Evolutionary conservation across 2,888 invertebrate species (phyloP).

Genomic region (Parochlus steinenii): DNA sequence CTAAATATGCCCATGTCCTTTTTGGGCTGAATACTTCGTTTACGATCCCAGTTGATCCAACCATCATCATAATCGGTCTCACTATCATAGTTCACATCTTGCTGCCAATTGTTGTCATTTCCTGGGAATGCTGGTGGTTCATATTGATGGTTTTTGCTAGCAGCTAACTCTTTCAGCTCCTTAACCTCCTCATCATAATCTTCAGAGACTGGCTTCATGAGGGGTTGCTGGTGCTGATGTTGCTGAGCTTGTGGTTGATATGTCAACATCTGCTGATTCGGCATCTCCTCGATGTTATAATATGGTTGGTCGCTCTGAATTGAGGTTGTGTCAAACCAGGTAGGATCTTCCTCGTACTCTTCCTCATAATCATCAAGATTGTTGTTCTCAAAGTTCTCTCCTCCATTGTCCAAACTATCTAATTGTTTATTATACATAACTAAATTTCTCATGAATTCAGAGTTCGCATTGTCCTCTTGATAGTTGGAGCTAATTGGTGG

Average conservation of each 20-base stretch:
- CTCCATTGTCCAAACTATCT: conserved; percentile 21
- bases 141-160: no score
- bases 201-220: conserved; percentile 7
- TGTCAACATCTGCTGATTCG: conserved; percentile 14
- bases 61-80: conserved; percentile 30
- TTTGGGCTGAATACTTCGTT: conserved; percentile 22
- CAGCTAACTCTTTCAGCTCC: conserved; percentile 6
- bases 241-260: conserved; percentile 5
- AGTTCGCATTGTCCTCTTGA: conserved; percentile 37
- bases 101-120: conserved; percentile 5
- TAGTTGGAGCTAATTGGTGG: conserved; percentile 28
- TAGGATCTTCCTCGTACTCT: conserved; percentile 43
- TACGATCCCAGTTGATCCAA: conserved; percentile 31
- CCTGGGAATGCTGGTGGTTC: neutral
- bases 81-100: conserved; percentile 7
- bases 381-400: conserved; percentile 15
- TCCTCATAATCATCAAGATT: conserved; percentile 47
- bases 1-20: conserved; percentile 13
- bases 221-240: conserved; percentile 9
- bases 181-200: conserved; percentile 12
- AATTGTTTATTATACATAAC: conserved; percentile 37
- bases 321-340: conserved; percentile 36
- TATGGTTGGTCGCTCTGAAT: conserved; percentile 23
- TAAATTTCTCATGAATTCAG: conserved; percentile 49
- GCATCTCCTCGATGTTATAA: neutral